Base-by-base conservation (phyloP, 2,797 vertebrate species). In the Graptemys geographica region DNA sequence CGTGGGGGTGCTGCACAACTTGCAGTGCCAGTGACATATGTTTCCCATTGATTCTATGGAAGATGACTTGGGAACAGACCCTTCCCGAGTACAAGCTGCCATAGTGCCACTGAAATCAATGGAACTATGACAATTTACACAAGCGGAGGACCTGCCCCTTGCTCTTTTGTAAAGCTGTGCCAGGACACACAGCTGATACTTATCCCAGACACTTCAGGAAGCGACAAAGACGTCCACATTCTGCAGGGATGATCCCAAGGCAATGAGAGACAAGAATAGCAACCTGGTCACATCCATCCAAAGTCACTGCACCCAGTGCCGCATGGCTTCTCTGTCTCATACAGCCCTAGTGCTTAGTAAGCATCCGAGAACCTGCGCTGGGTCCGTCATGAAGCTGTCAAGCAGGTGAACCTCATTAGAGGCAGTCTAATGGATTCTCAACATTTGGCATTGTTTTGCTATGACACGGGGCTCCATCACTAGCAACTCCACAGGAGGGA, bases 181-280 rank as follows among this genome's bases (percentile, higher is more conserved):
- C 83, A 78, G 94, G 15, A 90, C 16, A 87, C 80, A 84, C 1
- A 2, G 74, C 25, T 81, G 19, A 37, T n/a, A 44, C 72, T 92
- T 88, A 94, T 41, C 59, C 55, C 93, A 94, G 92, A 90, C 44
- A 81, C 59, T 56, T 83, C 65, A 0, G 4, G 89, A 96, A 94
- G 86, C 74, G 94, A 79, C 11, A 1, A 1, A 81, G 56, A 94
- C 90, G 91, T 96, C 84, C 51, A 19, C 83, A 92, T 90, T 90
- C 87, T 95, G 79, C 49, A 89, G 90, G 81, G 65, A 56, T 13
- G 37, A 90, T 89, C 83, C 79, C 87, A 96, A 92, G 87, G 53
- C 59, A 95, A 96, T 37, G 84, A 94, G 12, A 5, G 57, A 92
- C 89, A 92, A 88, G 87, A 95, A 94, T 8, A 95, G 87, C 44